Conservation (phyloP, 30 jellyfish, hydroid and myxozoan genomes). For the Chrysaora quinquecirrha region DNA sequence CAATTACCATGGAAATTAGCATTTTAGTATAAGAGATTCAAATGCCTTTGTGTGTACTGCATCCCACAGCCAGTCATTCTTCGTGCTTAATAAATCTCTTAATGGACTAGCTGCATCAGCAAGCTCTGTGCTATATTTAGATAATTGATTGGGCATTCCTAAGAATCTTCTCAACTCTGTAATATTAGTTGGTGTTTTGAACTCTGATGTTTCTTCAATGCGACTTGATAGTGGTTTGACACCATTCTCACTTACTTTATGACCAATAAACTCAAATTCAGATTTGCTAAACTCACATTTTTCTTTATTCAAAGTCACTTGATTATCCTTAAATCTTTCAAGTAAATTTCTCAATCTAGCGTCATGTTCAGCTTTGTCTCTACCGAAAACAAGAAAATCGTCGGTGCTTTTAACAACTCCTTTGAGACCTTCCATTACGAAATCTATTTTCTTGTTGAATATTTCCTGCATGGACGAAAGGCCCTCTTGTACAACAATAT, state of each 20-base stretch:
- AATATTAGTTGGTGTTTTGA: conserved; percentile 39
- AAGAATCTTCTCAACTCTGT: conserved; percentile 37
- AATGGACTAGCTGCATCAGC: conserved; percentile 12
- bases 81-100: conserved; percentile 18
- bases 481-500: conserved; percentile 51
- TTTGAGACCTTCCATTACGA: conserved; percentile 14
- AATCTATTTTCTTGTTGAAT: conserved; percentile 13
- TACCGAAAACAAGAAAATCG: conserved; percentile 26
- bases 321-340: conserved; percentile 5
- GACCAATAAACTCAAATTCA: conserved; percentile 55
- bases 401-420: conserved; percentile 29
- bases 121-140: conserved; percentile 7
- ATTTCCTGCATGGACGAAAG: conserved; percentile 55
- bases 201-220: conserved; percentile 19
- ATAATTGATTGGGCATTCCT: conserved; percentile 30
- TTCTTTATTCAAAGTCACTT: conserved; percentile 21
- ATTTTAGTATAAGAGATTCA: not conserved
- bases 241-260: conserved; percentile 30
- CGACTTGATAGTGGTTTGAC: conserved; percentile 12
- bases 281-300: conserved; percentile 46
- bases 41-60: conserved; percentile 21
- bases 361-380: conserved; percentile 23
- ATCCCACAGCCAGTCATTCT: conserved; percentile 35
- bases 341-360: conserved; percentile 15
- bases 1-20: too few species aligned